Evolutionary conservation across 2,888 invertebrate species (phyloP).

Genomic region (Sminthurides aquaticus): DNA sequence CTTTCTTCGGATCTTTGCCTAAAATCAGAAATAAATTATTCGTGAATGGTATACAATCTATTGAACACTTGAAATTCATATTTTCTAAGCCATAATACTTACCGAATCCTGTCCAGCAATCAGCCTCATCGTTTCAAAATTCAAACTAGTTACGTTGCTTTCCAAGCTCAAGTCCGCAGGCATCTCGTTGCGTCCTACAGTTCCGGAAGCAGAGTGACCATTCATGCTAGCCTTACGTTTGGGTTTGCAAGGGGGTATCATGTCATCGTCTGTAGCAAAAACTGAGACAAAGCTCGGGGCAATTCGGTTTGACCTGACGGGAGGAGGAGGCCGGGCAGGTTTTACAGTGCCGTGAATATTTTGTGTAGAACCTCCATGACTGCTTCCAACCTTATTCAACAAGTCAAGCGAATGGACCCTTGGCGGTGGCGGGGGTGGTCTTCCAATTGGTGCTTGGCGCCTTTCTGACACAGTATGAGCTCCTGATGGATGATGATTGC

Average conservation of each 20-base stretch:
- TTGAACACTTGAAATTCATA: not conserved
- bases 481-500: not conserved
- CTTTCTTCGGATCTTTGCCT: conserved; percentile 37
- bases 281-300: conserved; percentile 40
- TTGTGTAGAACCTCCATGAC: conserved; percentile 15
- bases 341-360: conserved; percentile 17
- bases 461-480: conserved; percentile 23
- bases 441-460: conserved; percentile 16
- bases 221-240: conserved; percentile 40
- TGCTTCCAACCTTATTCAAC: conserved; percentile 31
- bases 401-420: conserved; percentile 41
- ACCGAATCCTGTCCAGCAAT: conserved; percentile 42
- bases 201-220: not conserved
- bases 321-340: conserved; percentile 42
- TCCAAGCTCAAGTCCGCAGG: conserved; percentile 21
- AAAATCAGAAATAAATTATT: conserved; percentile 6
- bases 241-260: conserved; percentile 40
- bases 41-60: not conserved
- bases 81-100: conserved; percentile 9
- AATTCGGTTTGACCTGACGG: conserved; percentile 36
- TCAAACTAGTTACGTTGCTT: conserved; percentile 39
- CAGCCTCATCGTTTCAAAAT: conserved; percentile 40
- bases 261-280: conserved; percentile 33
- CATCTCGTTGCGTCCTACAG: conserved; percentile 7
- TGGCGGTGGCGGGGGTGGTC: conserved; percentile 43